phyloP scores from a whole-genome alignment of 1,140 invertebrate genomes.

The Teleogryllus occipitalis region DNA sequence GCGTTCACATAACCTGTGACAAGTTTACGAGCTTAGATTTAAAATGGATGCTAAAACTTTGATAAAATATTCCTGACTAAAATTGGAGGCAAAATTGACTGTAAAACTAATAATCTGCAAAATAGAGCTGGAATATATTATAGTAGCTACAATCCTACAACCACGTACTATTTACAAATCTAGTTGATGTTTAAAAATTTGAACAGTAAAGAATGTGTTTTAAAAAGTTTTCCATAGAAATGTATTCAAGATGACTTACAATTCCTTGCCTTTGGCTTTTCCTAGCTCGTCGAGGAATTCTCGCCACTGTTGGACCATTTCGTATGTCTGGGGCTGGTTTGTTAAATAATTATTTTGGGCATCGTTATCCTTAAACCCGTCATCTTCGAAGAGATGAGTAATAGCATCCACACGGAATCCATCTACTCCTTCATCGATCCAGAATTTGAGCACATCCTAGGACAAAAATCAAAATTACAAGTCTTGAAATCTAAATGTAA shows the following conservation, averaged over 20 bases:
- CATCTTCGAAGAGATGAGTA: constrained; percentile 47
- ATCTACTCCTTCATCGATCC: constrained; percentile 60
- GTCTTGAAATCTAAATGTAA: neutral
- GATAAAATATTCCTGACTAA: too few relatives aligned
- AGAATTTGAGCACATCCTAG: constrained; percentile 58
- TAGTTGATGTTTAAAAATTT: too few relatives aligned
- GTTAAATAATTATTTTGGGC: neutral
- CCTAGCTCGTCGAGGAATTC: neutral
- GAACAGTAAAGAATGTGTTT: too few relatives aligned
- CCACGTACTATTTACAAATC: too few relatives aligned
- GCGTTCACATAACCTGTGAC: too few relatives aligned
- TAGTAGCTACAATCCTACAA: too few relatives aligned
- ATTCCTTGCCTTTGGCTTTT: neutral
- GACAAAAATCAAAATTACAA: constrained; percentile 25
- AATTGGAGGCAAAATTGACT: too few relatives aligned
- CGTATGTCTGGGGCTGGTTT: neutral
- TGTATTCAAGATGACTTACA: neutral
- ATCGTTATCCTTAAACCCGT: neutral
- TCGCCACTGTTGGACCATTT: neutral
- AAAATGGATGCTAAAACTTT: too few relatives aligned
- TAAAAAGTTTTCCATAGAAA: too few relatives aligned
- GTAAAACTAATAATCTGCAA: too few relatives aligned
- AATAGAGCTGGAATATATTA: too few relatives aligned
- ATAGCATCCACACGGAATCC: constrained; percentile 62
- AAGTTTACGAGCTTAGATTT: too few relatives aligned